A percentile compares a stretch with the other conserved stretches of the same genome.
Evolutionary conservation across 2,797 vertebrate genomes (phyloP).

Genomic region (Carduelis carduelis): DNA sequence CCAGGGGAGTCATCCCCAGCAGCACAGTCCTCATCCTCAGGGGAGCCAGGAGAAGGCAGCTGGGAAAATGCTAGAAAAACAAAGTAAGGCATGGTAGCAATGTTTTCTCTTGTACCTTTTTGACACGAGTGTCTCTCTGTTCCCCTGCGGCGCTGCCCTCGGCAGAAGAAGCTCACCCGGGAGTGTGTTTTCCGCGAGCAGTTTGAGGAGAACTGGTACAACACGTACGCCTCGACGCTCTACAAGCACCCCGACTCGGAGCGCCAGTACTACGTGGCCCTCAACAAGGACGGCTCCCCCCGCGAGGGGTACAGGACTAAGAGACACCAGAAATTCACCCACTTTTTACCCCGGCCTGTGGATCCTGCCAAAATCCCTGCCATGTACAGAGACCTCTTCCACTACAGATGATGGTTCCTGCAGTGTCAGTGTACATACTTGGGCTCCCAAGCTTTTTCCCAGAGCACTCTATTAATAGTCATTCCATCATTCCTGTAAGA

Average conservation of each 20-base stretch:
- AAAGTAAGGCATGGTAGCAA: not conserved
- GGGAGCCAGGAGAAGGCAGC: not conserved
- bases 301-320: constrained; percentile 96
- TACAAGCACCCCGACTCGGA: constrained; percentile 94
- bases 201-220: constrained; percentile 99
- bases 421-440: constrained; percentile 50
- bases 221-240: constrained; percentile 95
- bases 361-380: constrained; percentile 94
- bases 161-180: constrained; percentile 93
- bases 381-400: constrained; percentile 92
- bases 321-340: constrained; percentile 97
- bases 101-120: fast-evolving
- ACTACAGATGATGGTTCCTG: constrained; percentile 89
- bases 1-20: not conserved
- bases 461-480: constrained; percentile 64
- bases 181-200: constrained; percentile 99
- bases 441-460: constrained; percentile 61
- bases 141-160: not conserved
- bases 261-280: constrained; percentile 93
- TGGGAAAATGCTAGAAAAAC: not conserved
- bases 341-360: constrained; percentile 94
- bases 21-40: fast-evolving
- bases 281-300: constrained; percentile 98
- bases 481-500: constrained; percentile 66
- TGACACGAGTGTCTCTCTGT: not conserved